Evolutionary conservation across 2,888 invertebrate species (phyloP), one percentile per base, ranked within the genome.

Genomic region (Melipona beecheii): DNA sequence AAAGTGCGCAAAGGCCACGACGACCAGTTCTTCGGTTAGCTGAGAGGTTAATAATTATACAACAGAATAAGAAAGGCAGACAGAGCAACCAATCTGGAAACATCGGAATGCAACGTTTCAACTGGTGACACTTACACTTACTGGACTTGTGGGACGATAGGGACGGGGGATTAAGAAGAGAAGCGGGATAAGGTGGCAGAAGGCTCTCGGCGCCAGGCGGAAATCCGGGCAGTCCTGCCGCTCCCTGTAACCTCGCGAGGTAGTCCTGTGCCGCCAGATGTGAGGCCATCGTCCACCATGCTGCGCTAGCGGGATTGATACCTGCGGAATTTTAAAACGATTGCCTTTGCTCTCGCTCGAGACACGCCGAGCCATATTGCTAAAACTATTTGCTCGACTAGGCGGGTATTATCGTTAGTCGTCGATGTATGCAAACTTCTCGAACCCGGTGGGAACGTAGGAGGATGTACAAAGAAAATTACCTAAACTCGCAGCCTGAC

Each of bases 261-360:
- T 98, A 98, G 94, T 98, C 98, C 94, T 98, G 98, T 0, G 98
- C 98, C 56, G 98, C 98, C 90, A 98, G 95, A 94, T 98, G 98
- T 50, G 97, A 97, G 64, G 98, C 98, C 97, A 98, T 98, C 36
- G 97, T 97, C 98, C 98, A 98, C 98, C 98, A 98, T 80, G 97
- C 97, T 90, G 97, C 97, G 94, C 93, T 94, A 36, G 94, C 94
- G 68, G 94, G 91, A 90, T 93, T 94, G 78, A 94, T 94, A 78
- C 97, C 97, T 97, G 94, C 15, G 24, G 15, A 36, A 64, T 65
- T 43, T 0, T 11, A 31, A 31, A n/a, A 71, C 19, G 36, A 5
- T 31, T 27, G 4, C 13, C 56, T n/a, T n/a, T 1, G 13, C 24
- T 58, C 24, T n/a, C n/a, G 1, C 24, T 58, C n/a, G 31, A 31